Conservation (phyloP, 2,797 vertebrate species). For the Urosaurus nigricauda region DNA sequence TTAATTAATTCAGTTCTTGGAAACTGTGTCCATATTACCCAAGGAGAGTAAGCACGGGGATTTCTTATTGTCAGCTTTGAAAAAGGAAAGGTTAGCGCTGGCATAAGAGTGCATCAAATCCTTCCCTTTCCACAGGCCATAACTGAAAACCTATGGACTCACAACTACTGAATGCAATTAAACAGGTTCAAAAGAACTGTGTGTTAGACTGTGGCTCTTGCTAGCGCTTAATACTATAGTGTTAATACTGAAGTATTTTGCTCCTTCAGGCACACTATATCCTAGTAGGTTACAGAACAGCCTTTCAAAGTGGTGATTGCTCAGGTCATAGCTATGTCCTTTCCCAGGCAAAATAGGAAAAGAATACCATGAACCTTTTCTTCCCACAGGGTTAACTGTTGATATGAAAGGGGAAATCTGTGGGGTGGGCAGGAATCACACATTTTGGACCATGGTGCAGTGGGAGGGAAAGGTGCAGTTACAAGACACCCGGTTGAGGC, state of each 20-base stretch:
- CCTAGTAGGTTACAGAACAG: not conserved
- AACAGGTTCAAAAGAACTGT: not conserved
- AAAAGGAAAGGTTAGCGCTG: not conserved
- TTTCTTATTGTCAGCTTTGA: not conserved
- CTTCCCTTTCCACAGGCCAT: not conserved
- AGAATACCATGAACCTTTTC: slow-evolving; percentile 10
- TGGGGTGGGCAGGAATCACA: slow-evolving; percentile 29
- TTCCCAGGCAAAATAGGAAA: slow-evolving; percentile 9
- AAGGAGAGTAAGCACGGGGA: not conserved
- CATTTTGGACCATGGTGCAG: slow-evolving; percentile 23
- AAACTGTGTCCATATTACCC: not conserved
- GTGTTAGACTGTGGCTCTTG: not conserved
- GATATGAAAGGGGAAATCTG: slow-evolving; percentile 22
- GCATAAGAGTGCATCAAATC: not conserved
- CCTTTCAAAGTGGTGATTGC: not conserved
- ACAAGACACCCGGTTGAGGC: slow-evolving; percentile 26
- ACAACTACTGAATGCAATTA: not conserved
- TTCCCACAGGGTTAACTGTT: slow-evolving; percentile 27
- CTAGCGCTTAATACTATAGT: not conserved
- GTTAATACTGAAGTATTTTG: not conserved
- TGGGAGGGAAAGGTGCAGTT: slow-evolving; percentile 1
- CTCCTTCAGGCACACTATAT: not conserved
- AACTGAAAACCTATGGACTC: not conserved
- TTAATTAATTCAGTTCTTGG: not conserved
- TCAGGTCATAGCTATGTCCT: not conserved